Base-by-base conservation (phyloP, 2,888 invertebrate species). In the Acanthosepion lycidas region DNA sequence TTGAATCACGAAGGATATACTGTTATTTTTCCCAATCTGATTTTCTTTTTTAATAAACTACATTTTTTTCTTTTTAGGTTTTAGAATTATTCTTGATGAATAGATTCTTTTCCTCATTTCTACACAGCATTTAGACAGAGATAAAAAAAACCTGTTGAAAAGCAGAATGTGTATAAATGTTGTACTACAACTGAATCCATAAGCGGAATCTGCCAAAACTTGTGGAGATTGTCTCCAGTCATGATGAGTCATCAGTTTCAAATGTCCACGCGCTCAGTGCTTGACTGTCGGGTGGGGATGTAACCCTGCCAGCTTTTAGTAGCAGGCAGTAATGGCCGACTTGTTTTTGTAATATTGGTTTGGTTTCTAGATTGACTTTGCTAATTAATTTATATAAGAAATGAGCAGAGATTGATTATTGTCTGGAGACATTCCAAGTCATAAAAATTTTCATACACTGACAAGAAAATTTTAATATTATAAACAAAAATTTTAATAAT, bases 231-330 rank as follows among this genome's bases (percentile, higher is more conserved):
- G 78, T 78, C 15, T 78, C 15, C 8, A 1, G 78, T n/a, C 78
- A n/a, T 78, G 78, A 78, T 78, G 78, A 78, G 15, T 78, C 78
- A 78, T 78, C 78, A n/a, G 78, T 78, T 78, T 78, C 78, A n/a
- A 18, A 78, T 78, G 78, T 78, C 78, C 78, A 78, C n/a, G 15
- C 33, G 42, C 64, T 6, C 26, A 64, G 6, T 64, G 26, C 64
- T 4, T 33, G n/a, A 4, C 26, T 59, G n/a, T n/a, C 3, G 12
- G n/a, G 78, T 33, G 6, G 18, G 78, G 33, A 78, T 18, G 33
- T n/a, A 78, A n/a, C 33, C 15, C n/a, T 8, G 28, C 28, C 12
- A 33, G 23, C 78, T 78, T 78, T n/a, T n/a, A 78, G n/a, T 15
- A 78, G 33, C n/a, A n/a, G n/a, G 78, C 78, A 78, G n/a, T 33